Evolutionary conservation across 1,140 invertebrate genomes (phyloP).

Genomic region (Lasaia peninsularis): DNA sequence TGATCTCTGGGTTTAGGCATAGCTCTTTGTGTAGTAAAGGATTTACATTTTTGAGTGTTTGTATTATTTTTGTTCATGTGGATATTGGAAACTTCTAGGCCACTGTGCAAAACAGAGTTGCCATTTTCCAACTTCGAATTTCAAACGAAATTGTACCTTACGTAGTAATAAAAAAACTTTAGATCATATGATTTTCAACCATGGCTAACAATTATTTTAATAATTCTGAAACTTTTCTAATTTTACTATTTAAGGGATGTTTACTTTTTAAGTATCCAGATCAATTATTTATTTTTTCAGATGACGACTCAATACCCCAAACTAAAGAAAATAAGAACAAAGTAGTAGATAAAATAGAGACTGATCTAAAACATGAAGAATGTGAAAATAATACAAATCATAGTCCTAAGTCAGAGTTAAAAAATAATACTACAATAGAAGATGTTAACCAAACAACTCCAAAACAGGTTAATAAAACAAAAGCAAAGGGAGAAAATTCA

Average conservation of each 20-base stretch:
- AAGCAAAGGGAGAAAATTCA: conserved; percentile 33
- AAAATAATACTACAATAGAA: background rate
- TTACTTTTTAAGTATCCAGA: background rate
- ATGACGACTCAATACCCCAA: conserved; percentile 9
- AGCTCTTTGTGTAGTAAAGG: too few species aligned
- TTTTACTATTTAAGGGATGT: background rate
- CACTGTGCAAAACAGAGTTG: too few species aligned
- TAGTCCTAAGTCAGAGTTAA: conserved; percentile 2
- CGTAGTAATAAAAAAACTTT: too few species aligned
- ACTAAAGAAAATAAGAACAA: background rate
- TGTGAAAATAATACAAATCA: background rate
- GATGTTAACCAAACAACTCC: conserved; percentile 20
- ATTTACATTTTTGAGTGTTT: too few species aligned
- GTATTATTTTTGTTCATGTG: too few species aligned
- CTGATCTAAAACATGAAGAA: conserved; percentile 1
- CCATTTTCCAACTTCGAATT: too few species aligned
- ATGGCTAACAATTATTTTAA: too few species aligned
- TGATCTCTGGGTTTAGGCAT: too few species aligned
- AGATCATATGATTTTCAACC: too few species aligned
- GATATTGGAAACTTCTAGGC: too few species aligned
- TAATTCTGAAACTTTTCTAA: too few species aligned
- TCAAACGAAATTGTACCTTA: too few species aligned
- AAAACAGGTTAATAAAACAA: conserved; percentile 37
- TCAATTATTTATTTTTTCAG: background rate
- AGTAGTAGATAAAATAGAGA: background rate